These are phyloP conservation scores for Halictus ligatus DNA, from an alignment of 2,888 invertebrate species.

Conservation along the genomic window DNA sequence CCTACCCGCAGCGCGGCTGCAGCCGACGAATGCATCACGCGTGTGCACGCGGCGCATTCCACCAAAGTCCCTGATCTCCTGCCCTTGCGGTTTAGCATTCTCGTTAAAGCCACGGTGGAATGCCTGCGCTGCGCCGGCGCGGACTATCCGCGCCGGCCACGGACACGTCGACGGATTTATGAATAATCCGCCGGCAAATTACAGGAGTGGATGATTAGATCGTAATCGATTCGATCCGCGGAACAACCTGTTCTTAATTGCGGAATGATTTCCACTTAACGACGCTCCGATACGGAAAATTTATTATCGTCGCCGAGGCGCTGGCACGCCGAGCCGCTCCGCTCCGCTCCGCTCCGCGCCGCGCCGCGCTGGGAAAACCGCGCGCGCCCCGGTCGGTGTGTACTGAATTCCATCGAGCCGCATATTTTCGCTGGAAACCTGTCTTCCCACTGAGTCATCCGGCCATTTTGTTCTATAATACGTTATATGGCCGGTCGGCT, in stretches of 20 bases:
- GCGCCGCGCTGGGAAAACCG: not conserved
- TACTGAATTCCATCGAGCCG: not conserved
- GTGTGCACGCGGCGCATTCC: slow-evolving; percentile 57
- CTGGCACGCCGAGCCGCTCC: not conserved
- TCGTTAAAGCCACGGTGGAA: slow-evolving; percentile 59
- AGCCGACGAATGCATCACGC: slow-evolving; percentile 54
- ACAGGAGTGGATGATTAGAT: slow-evolving; percentile 41
- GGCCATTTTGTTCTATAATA: slow-evolving; percentile 6
- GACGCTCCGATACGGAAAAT: slow-evolving; percentile 33
- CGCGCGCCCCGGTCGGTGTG: not conserved
- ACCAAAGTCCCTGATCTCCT: slow-evolving; percentile 67
- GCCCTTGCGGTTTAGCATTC: slow-evolving; percentile 65
- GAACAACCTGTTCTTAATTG: slow-evolving; percentile 57
- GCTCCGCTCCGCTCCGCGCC: not conserved
- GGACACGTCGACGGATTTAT: slow-evolving; percentile 44
- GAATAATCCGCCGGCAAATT: slow-evolving; percentile 55
- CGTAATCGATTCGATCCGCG: slow-evolving; percentile 53
- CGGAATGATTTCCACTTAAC: slow-evolving; percentile 36
- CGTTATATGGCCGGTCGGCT: not conserved
- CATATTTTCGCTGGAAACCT: slow-evolving; percentile 4
- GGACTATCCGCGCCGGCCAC: slow-evolving; percentile 6
- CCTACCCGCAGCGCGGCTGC: slow-evolving; percentile 38
- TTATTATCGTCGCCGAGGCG: slow-evolving; percentile 30
- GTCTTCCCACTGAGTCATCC: slow-evolving; percentile 13
- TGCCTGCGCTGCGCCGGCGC: slow-evolving; percentile 22